A percentile compares a stretch with the other conserved stretches of the same genome.
phyloP scores from a whole-genome alignment of 2,888 invertebrate genomes.

The Rhamnusium bicolor region DNA sequence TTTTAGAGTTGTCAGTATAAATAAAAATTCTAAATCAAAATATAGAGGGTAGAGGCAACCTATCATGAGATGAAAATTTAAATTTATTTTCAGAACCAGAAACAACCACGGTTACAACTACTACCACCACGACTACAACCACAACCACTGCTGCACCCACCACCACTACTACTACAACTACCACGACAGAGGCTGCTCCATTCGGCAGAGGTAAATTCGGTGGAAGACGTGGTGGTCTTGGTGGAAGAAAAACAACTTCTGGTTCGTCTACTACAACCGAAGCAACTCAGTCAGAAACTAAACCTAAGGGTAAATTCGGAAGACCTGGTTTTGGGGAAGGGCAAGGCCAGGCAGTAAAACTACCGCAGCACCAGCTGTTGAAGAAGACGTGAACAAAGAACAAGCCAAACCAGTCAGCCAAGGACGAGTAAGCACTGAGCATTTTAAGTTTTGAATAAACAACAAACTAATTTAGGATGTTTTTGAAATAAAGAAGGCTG shows the following conservation, averaged over 20 bases:
- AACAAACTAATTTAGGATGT: too few relatives aligned
- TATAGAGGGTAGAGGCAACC: too few relatives aligned
- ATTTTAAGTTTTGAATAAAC: too few relatives aligned
- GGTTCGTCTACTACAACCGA: slow-evolving; percentile 66
- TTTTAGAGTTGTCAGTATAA: too few relatives aligned
- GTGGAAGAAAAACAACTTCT: slow-evolving; percentile 60
- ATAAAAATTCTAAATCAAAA: too few relatives aligned
- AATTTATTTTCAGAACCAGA: slow-evolving; percentile 61
- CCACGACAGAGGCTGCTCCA: slow-evolving; percentile 66
- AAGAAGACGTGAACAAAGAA: slow-evolving; percentile 67
- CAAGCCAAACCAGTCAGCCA: slow-evolving; percentile 68
- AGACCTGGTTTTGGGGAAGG: slow-evolving; percentile 72
- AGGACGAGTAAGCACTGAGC: slow-evolving; percentile 58
- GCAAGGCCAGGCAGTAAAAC: slow-evolving; percentile 67
- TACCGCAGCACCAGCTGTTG: slow-evolving; percentile 64
- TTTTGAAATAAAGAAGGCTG: too few relatives aligned
- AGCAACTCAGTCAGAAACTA: slow-evolving; percentile 71
- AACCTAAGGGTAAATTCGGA: slow-evolving; percentile 70
- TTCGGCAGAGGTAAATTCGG: slow-evolving; percentile 54
- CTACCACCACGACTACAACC: slow-evolving; percentile 72
- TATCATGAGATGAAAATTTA: too few relatives aligned
- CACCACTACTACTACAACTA: slow-evolving; percentile 58
- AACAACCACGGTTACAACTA: slow-evolving; percentile 72
- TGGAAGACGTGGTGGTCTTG: slow-evolving; percentile 54
- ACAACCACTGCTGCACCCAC: slow-evolving; percentile 70